Evolutionary conservation across 30 jellyfish, hydroid and myxozoan species (phyloP), one percentile per base, ranked within the genome.

Genomic region (Catostylus mosaicus): DNA sequence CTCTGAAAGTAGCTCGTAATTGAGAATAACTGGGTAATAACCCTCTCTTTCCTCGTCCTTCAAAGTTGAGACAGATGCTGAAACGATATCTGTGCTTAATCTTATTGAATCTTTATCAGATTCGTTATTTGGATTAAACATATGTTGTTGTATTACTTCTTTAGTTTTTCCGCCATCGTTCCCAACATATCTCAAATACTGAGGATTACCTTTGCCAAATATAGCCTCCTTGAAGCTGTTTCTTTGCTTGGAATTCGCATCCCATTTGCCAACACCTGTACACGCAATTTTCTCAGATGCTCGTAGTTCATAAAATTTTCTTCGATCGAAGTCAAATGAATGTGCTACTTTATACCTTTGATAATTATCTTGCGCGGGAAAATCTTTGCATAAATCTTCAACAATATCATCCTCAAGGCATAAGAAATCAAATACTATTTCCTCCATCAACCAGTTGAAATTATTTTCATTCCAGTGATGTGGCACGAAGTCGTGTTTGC

Each of bases 321-420:
- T 54, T 12, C 50, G 59, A 65, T 82, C 86, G 73, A 43, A 82
- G 50, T 37, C 82, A 7, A 50, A 22, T 33, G 92, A 51, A 36
- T 70, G 82, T 1, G 80, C 92, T 10, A 82, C 30, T 0, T 52
- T 30, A 43, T 67, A 82, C 40, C 92, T 51, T 23, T 70, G 73
- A 54, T 47, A 69, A 47, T 82, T 71, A 60, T 67, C 57, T 35
- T 67, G 61, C 43, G 73, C 79, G 5, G 86, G 92, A 5, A 82
- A 75, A 35, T 82, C 92, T 69, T 76, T 57, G 85, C 92, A 82
- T 14, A 82, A 34, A 40, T 82, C 92, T 35, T 82, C 92, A 7
- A 82, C 59, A 0, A 82, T 82, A 35, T 82, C 92, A 38, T 82
- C 92, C 30, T 71, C 92, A 4, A 82, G 75, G 72, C 92, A 74